These are phyloP conservation scores for Nothobranchius furzeri DNA, from an alignment of 2,113 vertebrate species.

Conservation along the genomic window DNA sequence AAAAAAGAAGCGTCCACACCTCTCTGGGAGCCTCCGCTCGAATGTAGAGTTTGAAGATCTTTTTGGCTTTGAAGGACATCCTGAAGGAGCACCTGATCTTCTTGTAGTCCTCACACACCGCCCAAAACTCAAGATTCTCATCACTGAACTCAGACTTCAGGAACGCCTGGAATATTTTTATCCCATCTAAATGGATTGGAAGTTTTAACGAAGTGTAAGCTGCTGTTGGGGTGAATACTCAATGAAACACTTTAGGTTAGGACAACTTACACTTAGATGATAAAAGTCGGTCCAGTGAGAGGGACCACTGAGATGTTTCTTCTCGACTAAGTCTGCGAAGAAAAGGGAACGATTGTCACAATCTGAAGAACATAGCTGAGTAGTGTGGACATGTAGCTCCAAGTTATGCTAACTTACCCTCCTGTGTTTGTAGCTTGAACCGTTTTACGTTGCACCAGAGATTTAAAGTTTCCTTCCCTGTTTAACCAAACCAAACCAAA, in stretches of 20 bases:
- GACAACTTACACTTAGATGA: constrained; percentile 77
- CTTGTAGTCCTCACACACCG: constrained; percentile 81
- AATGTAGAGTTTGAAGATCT: constrained; percentile 81
- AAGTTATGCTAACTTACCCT: constrained; percentile 43
- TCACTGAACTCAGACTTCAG: constrained; percentile 83
- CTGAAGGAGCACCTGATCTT: constrained; percentile 72
- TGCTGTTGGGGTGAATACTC: background rate
- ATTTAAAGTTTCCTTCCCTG: constrained; percentile 62
- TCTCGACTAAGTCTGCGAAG: constrained; percentile 69
- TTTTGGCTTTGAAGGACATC: constrained; percentile 75
- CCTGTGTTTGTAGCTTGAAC: constrained; percentile 21
- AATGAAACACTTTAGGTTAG: background rate
- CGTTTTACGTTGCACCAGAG: constrained; percentile 42
- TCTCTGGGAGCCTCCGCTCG: constrained; percentile 78
- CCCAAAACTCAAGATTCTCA: constrained; percentile 85
- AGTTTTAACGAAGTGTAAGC: background rate
- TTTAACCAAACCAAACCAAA: constrained; percentile 5
- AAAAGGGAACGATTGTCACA: constrained; percentile 5
- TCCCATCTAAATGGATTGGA: constrained; percentile 65
- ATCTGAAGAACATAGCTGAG: background rate
- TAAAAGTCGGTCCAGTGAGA: constrained; percentile 78
- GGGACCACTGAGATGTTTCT: constrained; percentile 78
- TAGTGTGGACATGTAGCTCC: background rate
- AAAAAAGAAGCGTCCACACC: constrained; percentile 50
- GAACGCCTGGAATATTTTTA: constrained; percentile 79